Conservation (phyloP, 2,888 invertebrate genomes). For the Rotaria macrura region DNA sequence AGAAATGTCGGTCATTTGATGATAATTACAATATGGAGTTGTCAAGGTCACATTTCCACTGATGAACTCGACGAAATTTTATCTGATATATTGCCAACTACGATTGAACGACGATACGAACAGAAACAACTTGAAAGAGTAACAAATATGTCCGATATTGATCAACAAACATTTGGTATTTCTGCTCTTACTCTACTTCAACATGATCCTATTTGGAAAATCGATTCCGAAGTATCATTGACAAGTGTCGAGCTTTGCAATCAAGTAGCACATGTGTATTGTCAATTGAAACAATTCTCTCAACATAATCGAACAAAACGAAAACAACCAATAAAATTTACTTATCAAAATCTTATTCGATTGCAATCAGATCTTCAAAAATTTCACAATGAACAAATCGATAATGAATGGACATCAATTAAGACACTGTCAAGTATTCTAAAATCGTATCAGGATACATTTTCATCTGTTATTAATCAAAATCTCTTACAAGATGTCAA, state of each 20-base stretch:
- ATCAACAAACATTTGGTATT: too few species aligned
- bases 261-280: background rate
- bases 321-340: background rate
- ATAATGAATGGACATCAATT: too few species aligned
- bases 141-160: too few species aligned
- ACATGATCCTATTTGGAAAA: background rate
- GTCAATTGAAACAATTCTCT: background rate
- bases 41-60: too few species aligned
- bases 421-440: background rate
- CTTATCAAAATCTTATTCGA: background rate
- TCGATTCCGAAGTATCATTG: too few species aligned
- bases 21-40: background rate
- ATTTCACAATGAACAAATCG: too few species aligned
- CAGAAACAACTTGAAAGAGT: too few species aligned
- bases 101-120: too few species aligned
- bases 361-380: too few species aligned
- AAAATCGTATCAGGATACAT: background rate
- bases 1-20: background rate
- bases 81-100: too few species aligned
- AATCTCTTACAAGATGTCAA: background rate
- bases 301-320: background rate
- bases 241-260: background rate
- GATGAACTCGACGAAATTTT: too few species aligned
- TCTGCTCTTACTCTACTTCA: background rate
- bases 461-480: background rate